phyloP scores from a whole-genome alignment of 2,888 invertebrate genomes.

The Ectobius pallidus region DNA sequence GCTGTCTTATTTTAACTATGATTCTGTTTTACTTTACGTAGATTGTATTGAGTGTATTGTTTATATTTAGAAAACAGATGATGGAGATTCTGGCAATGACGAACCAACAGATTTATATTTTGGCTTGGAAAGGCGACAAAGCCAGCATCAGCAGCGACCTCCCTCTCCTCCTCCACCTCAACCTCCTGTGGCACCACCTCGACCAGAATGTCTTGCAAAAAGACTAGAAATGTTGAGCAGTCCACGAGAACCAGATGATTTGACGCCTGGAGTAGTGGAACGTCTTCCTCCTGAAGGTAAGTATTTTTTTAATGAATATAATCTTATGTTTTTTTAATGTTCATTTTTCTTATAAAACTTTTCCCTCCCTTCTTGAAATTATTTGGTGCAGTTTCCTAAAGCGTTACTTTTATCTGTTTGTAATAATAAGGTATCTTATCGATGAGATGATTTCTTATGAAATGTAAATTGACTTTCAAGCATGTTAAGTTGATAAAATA shows the following conservation, averaged over 20 bases:
- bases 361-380: no score
- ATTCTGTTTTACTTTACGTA: no score
- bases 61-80: constrained; percentile 71
- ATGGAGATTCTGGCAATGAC: constrained; percentile 93
- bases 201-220: constrained; percentile 58
- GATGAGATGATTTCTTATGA: no score
- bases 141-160: constrained; percentile 50
- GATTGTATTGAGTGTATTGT: background rate
- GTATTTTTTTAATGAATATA: background rate
- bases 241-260: constrained; percentile 63
- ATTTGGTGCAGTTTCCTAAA: no score
- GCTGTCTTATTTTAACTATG: no score
- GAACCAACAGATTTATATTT: constrained; percentile 79
- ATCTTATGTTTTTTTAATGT: no score
- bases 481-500: no score
- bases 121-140: constrained; percentile 57
- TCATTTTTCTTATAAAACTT: no score
- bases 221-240: constrained; percentile 66
- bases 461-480: no score
- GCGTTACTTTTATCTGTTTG: no score
- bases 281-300: constrained; percentile 74
- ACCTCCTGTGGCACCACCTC: constrained; percentile 9
- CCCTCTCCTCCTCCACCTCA: constrained; percentile 33
- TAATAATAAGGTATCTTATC: no score
- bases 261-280: constrained; percentile 69